Percentiles rank a stretch among this genome's conserved stretches.
phyloP scores from a whole-genome alignment of 1,140 invertebrate genomes.

The Drosophila gunungcola region DNA sequence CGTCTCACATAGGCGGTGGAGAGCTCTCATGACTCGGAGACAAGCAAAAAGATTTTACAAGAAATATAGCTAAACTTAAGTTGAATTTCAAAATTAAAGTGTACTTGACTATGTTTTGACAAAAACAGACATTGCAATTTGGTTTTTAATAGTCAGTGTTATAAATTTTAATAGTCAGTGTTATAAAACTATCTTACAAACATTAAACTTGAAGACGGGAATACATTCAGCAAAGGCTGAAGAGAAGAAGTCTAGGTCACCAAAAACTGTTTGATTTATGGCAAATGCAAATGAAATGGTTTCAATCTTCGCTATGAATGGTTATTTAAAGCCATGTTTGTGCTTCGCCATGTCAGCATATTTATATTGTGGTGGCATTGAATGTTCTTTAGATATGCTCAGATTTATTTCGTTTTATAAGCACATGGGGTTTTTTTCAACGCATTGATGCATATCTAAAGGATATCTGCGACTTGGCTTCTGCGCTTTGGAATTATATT shows the following conservation, averaged over 20 bases:
- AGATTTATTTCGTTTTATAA: not conserved
- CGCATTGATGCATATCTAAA: not conserved
- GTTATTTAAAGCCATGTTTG: not conserved
- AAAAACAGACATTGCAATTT: too few relatives aligned
- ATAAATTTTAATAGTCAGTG: too few relatives aligned
- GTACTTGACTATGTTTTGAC: too few relatives aligned
- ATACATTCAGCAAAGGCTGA: not conserved
- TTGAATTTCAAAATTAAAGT: not conserved
- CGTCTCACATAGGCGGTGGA: slow-evolving; percentile 35
- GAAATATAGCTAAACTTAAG: not conserved
- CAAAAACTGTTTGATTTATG: not conserved
- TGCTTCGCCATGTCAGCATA: not conserved
- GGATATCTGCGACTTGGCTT: slow-evolving; percentile 2
- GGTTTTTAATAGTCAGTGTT: too few relatives aligned
- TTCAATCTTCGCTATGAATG: not conserved
- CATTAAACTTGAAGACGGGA: not conserved
- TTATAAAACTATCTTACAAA: not conserved
- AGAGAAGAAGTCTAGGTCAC: not conserved
- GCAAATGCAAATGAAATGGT: slow-evolving; percentile 14
- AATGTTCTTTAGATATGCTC: slow-evolving; percentile 14
- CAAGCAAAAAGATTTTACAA: not conserved
- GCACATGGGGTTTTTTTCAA: not conserved
- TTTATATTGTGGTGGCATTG: slow-evolving; percentile 4
- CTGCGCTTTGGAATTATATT: not conserved
- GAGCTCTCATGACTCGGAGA: slow-evolving; percentile 6